Conservation (phyloP, 2,797 vertebrate genomes). For the Eremophila alpestris region DNA sequence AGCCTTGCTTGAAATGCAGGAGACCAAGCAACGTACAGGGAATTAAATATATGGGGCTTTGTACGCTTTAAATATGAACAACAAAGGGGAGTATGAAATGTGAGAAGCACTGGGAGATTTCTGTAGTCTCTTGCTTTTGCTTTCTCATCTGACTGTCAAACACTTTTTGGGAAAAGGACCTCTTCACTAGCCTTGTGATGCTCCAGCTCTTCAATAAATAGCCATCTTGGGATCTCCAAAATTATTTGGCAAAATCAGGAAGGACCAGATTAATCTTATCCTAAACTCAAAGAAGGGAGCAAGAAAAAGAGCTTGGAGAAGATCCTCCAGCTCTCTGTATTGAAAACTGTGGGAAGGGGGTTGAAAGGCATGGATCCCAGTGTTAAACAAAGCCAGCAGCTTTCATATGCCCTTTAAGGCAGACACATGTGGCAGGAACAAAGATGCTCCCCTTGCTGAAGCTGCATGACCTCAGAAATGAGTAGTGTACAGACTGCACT, state of each 20-base stretch:
- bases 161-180: neutral
- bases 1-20: slow-evolving; percentile 3
- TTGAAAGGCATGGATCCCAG: neutral
- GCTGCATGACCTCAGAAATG: neutral
- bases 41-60: neutral
- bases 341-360: neutral
- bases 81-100: neutral
- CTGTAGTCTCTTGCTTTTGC: neutral
- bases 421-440: neutral
- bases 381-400: neutral
- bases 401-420: neutral
- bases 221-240: neutral
- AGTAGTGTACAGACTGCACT: neutral
- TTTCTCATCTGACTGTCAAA: neutral
- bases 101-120: neutral
- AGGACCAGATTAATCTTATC: neutral
- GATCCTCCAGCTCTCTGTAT: neutral
- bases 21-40: neutral
- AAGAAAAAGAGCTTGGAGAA: neutral
- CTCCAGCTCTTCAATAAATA: neutral
- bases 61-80: neutral
- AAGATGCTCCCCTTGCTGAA: neutral
- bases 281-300: neutral
- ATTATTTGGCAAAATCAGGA: neutral
- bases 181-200: neutral